Conservation (phyloP, 1,140 invertebrate species). For the Lutraria rhynchaena region DNA sequence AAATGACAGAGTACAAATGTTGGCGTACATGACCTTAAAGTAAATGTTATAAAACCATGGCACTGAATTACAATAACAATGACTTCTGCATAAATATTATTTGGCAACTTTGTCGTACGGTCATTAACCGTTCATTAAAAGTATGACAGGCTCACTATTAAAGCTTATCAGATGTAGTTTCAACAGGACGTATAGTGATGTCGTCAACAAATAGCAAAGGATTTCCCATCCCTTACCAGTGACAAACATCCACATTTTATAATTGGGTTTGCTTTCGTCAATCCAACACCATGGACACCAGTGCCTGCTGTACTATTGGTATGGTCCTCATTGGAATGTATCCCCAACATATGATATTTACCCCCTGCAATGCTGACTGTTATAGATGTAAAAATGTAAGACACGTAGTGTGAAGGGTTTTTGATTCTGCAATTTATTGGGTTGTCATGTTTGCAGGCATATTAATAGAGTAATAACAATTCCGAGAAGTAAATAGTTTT, state of each 20-base stretch:
- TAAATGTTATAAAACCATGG: neutral
- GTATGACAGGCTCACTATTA: neutral
- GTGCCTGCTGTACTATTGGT: too few species aligned
- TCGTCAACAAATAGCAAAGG: slow-evolving; percentile 26
- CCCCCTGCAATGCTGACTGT: slow-evolving; percentile 5
- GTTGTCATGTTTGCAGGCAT: neutral
- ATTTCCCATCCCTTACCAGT: slow-evolving; percentile 39
- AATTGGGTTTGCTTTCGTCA: neutral
- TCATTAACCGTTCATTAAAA: neutral
- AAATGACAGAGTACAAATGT: too few species aligned
- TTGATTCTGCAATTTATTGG: too few species aligned
- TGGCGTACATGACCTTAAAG: neutral
- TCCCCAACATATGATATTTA: neutral
- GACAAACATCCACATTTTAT: slow-evolving; percentile 10
- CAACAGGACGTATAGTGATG: slow-evolving; percentile 4
- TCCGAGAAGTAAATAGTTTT: too few species aligned
- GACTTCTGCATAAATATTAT: neutral
- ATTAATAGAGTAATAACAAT: too few species aligned
- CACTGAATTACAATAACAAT: neutral
- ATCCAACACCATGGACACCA: slow-evolving; percentile 40
- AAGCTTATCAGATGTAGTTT: slow-evolving; percentile 18
- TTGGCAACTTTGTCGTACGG: neutral
- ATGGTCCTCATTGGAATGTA: neutral
- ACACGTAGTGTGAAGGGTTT: neutral
- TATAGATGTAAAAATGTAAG: neutral